Evolutionary conservation across 1,140 invertebrate genomes (phyloP), one percentile per base, ranked within the genome.

Genomic region (Helicoverpa armigera): DNA sequence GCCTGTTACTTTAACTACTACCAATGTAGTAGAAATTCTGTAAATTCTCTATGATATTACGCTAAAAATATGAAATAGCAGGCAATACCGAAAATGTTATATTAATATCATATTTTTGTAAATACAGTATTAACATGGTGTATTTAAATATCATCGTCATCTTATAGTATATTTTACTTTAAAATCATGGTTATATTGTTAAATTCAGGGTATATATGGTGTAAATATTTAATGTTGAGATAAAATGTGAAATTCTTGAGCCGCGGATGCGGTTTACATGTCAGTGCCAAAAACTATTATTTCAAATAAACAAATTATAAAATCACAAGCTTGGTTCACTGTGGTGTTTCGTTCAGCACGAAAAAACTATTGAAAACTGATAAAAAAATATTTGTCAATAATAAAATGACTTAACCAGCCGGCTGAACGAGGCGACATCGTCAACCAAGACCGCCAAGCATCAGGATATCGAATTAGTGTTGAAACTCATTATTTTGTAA

Each of bases 41-140:
- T 12, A 31, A 13, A 31, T 61, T 61, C 9, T 61, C 58, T 18
- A 61, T 61, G 58, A 61, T 61, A 29, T 29, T 61, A 12, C 48
- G 65, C 65, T 23, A 43, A 69, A 50, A 69, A 50, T 50, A 18
- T 43, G 23, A 81, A 81, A 75, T 73, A 73, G 48, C 56, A 18
- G 79, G 43, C 58, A 75, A 67, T 53, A 63, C 69, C 23, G 35
- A 69, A 72, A 77, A 77, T 29, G 48, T 43, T 54, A 77, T 63
- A 56, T 58, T 77, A 78, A 69, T 65, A 81, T 79, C 54, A 88
- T 88, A 87, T 88, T 88, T 88, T 87, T 88, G 84, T 88, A 88
- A 88, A 88, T 88, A 88, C 87, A 88, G 84, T 88, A 86, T 88
- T 86, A 78, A 86, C 73, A 83, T 79, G 29, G 77, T 85, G 80